Base-by-base conservation (phyloP, 2,113 vertebrate species). In the Aythya baeri region DNA sequence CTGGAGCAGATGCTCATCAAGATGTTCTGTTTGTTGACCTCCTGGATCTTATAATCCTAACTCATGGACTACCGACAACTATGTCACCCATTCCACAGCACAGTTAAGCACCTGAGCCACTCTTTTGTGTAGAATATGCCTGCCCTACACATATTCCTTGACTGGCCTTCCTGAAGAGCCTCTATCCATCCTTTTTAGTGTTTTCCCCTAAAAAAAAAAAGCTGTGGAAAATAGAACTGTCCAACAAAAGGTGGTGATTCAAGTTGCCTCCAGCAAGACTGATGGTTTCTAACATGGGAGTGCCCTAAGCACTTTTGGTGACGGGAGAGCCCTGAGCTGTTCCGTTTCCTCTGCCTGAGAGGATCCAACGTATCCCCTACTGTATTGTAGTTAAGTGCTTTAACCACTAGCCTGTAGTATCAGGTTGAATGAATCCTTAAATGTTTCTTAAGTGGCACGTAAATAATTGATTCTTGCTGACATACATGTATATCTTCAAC, bases 391-490 rank as follows among this genome's bases (percentile, higher is more conserved):
- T 38, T 72, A 58, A 73, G 38, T 66, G 31, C 68, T 88, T 85
- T 66, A 86, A 88, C 41, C 22, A 61, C 34, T 43, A 70, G 8
- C 8, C 13, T 68, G 29, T 50, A 73, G n/a, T 88, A 17, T 76
- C 57, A 79, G 41, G 32, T 58, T 83, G 34, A 93, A 85, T 18
- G 16, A 91, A 80, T 25, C 27, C 44, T 54, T 95, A 86, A 80
- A 85, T 36, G 9, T 92, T 86, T 89, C 50, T 86, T 62, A 83
- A 90, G n/a, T 55, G 27, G 34, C 88, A 79, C 61, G 83, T 73
- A 80, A 89, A 83, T 83, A 61, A 55, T 77, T 85, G 36, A 76
- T 94, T 76, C 41, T 78, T 70, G 6, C 36, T 93, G 71, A 26
- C 58, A 70, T 3, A 3, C 17, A 70, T 25, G 4, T 76, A 1